Percentiles rank a stretch among this genome's conserved stretches.
phyloP scores from a whole-genome alignment of 2,113 vertebrate species.

The Chionomys nivalis region DNA sequence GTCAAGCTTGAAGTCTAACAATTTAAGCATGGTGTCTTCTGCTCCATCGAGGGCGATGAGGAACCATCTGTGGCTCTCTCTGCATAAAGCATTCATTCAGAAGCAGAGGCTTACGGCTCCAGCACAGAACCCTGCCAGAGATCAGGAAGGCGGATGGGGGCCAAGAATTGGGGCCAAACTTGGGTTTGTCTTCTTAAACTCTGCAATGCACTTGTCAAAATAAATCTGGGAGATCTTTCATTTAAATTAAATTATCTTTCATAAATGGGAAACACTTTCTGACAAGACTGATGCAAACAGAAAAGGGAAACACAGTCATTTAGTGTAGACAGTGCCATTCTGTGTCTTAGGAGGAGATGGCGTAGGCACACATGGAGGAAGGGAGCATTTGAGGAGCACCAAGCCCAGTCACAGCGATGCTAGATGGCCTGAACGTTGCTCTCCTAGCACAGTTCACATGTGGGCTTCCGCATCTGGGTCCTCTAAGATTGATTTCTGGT shows the following conservation, averaged over 20 bases:
- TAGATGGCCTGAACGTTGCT: fast-evolving
- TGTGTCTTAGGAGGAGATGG: background rate
- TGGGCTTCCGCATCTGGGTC: background rate
- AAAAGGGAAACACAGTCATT: background rate
- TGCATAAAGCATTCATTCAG: background rate
- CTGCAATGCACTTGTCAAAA: conserved; percentile 1
- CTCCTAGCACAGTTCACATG: background rate
- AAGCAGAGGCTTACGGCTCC: background rate
- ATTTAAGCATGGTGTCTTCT: background rate
- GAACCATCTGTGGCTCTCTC: background rate
- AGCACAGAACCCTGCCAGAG: background rate
- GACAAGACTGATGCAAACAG: background rate
- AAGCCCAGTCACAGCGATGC: fast-evolving
- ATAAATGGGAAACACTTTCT: conserved; percentile 11
- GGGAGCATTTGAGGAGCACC: fast-evolving
- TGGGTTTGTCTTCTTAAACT: background rate
- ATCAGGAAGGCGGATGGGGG: background rate
- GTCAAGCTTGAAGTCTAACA: background rate
- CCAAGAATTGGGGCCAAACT: background rate
- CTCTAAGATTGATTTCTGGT: background rate
- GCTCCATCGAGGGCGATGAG: background rate
- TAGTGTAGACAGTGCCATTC: background rate
- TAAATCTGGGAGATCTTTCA: background rate
- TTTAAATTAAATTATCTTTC: conserved; percentile 11
- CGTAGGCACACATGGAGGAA: background rate